Evolutionary conservation across 2,113 vertebrate species (phyloP), one percentile per base, ranked within the genome.

Genomic region (Irena cyanogastra): DNA sequence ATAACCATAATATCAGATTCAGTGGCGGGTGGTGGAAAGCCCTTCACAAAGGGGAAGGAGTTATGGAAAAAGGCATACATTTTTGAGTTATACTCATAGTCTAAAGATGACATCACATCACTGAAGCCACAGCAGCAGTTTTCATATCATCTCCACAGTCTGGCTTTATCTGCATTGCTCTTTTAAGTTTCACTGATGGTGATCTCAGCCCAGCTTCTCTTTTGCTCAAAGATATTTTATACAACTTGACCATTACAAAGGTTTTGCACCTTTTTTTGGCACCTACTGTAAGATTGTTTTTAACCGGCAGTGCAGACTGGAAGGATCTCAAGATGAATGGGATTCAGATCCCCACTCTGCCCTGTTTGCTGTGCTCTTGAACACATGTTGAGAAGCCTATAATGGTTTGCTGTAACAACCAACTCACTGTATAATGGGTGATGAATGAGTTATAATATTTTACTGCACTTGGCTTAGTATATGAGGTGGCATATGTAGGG

Each of bases 51-150:
- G 31, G 77, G 12, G 60, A 5, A 7, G 8, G 15, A 41, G 13
- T 10, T 79, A 20, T 71, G 39, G 15, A 9, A 72, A 90, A 79
- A 76, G 22, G 50, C n/a, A 69, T 64, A 53, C 69, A 85, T 50
- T 68, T 68, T 64, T 60, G 70, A 65, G 30, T 83, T 57, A 80
- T 1, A 3, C 2, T 69, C 7, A 0, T 9, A 42, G 27, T 27
- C 41, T 76, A 31, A 88, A 74, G 33, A 49, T 37, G 22, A 28
- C 1, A 2, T 28, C 19, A 33, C 13, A 44, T 56, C 35, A 50
- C 39, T 56, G 47, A 78, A 91, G 39, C 37, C 69, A 30, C 2
- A 1, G 31, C 1, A 0, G 0, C 15, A n/a, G 41, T 33, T 24
- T 50, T 56, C 2, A 0, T 13, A 44, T 17, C 1, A 0, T 37